These are phyloP conservation scores for Andinoacara biseriatus DNA, from an alignment of 2,113 vertebrate species.

Conservation along the genomic window DNA sequence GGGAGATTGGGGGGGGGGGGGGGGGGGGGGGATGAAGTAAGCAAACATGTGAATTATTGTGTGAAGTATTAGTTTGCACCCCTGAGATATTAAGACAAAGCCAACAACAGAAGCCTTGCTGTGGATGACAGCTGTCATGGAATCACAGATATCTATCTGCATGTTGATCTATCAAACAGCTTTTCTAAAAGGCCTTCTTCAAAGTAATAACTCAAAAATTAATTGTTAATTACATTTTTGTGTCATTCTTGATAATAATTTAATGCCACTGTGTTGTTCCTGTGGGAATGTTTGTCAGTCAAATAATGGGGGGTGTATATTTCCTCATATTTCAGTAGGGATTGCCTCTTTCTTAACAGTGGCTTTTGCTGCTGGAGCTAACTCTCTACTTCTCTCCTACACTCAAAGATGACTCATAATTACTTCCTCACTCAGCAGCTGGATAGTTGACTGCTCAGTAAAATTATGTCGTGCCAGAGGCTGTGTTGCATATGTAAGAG, in stretches of 20 bases:
- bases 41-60: conserved; percentile 29
- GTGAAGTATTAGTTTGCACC: conserved; percentile 23
- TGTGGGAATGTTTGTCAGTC: background rate
- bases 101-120: conserved; percentile 16
- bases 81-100: conserved; percentile 22
- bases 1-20: too few species aligned
- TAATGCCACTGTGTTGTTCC: conserved; percentile 12
- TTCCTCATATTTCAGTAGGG: background rate
- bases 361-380: background rate
- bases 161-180: background rate
- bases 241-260: conserved; percentile 15
- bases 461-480: background rate
- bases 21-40: conserved; percentile 4
- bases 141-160: conserved; percentile 21
- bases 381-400: background rate
- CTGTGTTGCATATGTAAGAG: background rate
- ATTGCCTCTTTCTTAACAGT: background rate
- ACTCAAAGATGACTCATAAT: conserved; percentile 20
- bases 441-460: conserved; percentile 3
- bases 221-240: conserved; percentile 28
- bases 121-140: conserved; percentile 25
- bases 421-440: background rate
- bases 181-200: conserved; percentile 4
- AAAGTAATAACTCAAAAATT: conserved; percentile 21
- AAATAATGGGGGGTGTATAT: background rate